Evolutionary conservation across 2,888 invertebrate species (phyloP), one percentile per base, ranked within the genome.

Genomic region (Notodonta ziczac): DNA sequence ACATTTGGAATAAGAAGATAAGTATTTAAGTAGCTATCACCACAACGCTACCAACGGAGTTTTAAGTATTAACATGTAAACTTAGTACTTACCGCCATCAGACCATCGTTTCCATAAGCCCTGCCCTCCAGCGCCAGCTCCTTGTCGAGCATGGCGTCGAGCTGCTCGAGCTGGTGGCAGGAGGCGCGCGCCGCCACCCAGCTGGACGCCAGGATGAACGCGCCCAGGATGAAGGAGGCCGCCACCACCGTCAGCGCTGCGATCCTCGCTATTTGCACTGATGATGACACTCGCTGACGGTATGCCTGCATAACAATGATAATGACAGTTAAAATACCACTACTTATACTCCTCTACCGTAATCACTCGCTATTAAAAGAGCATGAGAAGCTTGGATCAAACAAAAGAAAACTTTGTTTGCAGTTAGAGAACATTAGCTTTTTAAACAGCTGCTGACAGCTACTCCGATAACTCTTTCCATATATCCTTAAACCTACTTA

Each of bases 221-320:
- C 94, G 69, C 98, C 98, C 80, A 98, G 91, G 72, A 98, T 96
- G 77, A 97, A 95, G 46, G 97, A 96, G 63, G 97, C 96, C 0
- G 96, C 95, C 73, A 98, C 96, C 75, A 98, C 95, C 67, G 98
- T 98, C 72, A 96, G 94, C 55, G 97, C 98, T 16, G 97, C 96
- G 81, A 98, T 97, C 88, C 96, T 96, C 40, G 98, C 97, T 68
- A 98, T 97, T 92, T 98, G 97, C 66, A 98, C 97, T 58, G 97
- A 95, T 55, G 96, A 95, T 64, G 97, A 96, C 74, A 94, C 94
- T 78, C 95, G 94, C 63, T 91, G 91, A 84, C 96, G 96, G 91
- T 98, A 98, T 58, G 98, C 98, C 98, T 98, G 93, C 10, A 77
- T 74, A 70, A 63, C 53, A 62, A 24, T 61, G 69, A 44, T n/a